phyloP scores from a whole-genome alignment of 2,113 vertebrate genomes.

The Hiodon tergisus region DNA sequence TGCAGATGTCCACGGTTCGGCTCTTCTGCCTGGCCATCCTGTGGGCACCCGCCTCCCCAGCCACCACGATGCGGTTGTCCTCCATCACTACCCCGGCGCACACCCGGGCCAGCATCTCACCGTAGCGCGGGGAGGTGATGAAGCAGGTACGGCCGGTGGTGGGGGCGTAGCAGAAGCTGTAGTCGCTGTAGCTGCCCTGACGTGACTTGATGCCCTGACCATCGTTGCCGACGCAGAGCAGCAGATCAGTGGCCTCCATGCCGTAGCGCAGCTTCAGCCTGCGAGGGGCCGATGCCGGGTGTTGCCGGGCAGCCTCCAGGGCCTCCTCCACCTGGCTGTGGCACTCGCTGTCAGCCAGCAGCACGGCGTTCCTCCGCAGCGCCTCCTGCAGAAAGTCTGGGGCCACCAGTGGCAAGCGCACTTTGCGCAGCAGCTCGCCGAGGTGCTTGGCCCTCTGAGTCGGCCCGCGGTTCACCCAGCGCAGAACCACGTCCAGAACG shows the following conservation, averaged over 20 bases:
- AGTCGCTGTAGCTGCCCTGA: slow-evolving; percentile 76
- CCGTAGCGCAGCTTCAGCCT: slow-evolving; percentile 80
- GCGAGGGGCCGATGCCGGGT: slow-evolving; percentile 61
- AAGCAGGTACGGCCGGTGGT: slow-evolving; percentile 74
- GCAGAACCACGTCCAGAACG: slow-evolving; percentile 78
- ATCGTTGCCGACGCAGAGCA: slow-evolving; percentile 89
- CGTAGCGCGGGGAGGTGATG: slow-evolving; percentile 87
- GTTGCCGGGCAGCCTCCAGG: slow-evolving; percentile 39
- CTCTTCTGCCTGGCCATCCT: slow-evolving; percentile 79
- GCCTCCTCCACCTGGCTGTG: slow-evolving; percentile 12
- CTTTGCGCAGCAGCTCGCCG: slow-evolving; percentile 70
- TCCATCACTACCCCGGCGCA: slow-evolving; percentile 84
- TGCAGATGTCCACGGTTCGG: slow-evolving; percentile 81
- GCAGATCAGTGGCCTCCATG: slow-evolving; percentile 89
- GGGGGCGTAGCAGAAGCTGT: slow-evolving; percentile 87
- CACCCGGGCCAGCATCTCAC: slow-evolving; percentile 80
- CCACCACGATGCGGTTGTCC: slow-evolving; percentile 78
- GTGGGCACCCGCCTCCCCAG: slow-evolving; percentile 77
- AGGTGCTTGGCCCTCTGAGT: slow-evolving; percentile 60
- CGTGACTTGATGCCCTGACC: slow-evolving; percentile 81
- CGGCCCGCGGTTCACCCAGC: slow-evolving; percentile 70
- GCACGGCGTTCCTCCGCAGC: slow-evolving; percentile 72
- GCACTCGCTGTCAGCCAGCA: slow-evolving; percentile 9
- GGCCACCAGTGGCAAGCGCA: slow-evolving; percentile 74
- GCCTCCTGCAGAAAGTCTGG: slow-evolving; percentile 78